Evolutionary conservation across 2,797 vertebrate species (phyloP).

Genomic region (Sphaeramia orbicularis): DNA sequence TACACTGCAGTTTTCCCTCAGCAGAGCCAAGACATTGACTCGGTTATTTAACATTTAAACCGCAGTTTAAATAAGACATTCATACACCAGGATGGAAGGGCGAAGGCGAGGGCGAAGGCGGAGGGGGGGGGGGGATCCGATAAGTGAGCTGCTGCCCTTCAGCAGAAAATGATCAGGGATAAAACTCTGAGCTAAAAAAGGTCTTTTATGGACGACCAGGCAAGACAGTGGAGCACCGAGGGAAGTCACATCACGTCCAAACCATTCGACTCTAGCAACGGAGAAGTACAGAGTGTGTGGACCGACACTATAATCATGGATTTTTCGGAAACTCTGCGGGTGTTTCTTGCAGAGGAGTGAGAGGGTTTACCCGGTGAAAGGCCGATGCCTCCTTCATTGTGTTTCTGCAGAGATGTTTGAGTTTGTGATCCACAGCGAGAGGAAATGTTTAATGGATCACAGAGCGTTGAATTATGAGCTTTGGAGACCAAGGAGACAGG

Average conservation of each 20-base stretch:
- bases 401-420: slow-evolving; percentile 10
- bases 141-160: slow-evolving; percentile 18
- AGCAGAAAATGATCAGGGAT: slow-evolving; percentile 37
- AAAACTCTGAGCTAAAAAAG: slow-evolving; percentile 3
- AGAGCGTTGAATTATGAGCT: slow-evolving; percentile 21
- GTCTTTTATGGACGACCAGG: slow-evolving; percentile 22
- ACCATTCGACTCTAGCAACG: slow-evolving; percentile 1
- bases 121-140: slow-evolving; percentile 17
- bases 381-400: slow-evolving; percentile 4
- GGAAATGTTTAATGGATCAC: slow-evolving; percentile 36
- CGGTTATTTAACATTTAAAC: slow-evolving; percentile 48
- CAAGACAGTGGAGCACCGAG: not conserved
- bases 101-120: not conserved
- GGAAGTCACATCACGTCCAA: slow-evolving; percentile 22
- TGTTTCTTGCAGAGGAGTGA: not conserved
- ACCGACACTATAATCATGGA: not conserved
- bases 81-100: not conserved
- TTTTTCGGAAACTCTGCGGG: not conserved
- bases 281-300: not conserved
- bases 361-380: not conserved
- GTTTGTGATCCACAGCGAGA: slow-evolving; percentile 21
- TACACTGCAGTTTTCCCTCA: slow-evolving; percentile 6
- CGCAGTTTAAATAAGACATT: slow-evolving; percentile 33
- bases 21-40: slow-evolving; percentile 1
- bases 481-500: slow-evolving; percentile 10